A percentile compares a stretch with the other conserved stretches of the same genome.
phyloP scores from a whole-genome alignment of 2,888 invertebrate species.

The Nemapogon koenigi region DNA sequence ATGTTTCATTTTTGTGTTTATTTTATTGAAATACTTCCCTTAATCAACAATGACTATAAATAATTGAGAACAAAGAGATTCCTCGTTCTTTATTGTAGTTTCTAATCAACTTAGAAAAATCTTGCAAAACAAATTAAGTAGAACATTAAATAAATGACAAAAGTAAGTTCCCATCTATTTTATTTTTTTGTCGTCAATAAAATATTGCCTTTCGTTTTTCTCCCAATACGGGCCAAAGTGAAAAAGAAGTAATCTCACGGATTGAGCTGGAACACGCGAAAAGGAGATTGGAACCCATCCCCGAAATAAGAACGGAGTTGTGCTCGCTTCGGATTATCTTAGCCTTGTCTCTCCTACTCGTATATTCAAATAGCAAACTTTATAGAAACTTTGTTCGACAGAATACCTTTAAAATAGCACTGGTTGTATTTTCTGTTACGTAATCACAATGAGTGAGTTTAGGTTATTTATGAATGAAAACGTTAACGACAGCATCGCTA shows the following conservation, averaged over 20 bases:
- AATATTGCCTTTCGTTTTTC: constrained; percentile 32
- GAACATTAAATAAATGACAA: constrained; percentile 6
- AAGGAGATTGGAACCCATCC: constrained; percentile 42
- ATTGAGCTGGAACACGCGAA: constrained; percentile 43
- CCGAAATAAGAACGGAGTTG: constrained; percentile 28
- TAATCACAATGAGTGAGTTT: no score
- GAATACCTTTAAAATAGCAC: no score
- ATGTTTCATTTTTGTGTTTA: no score
- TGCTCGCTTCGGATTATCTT: neutral
- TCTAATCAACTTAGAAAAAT: no score
- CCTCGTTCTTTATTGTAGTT: no score
- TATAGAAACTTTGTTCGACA: no score
- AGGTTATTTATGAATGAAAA: no score
- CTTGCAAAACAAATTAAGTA: neutral
- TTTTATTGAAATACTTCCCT: no score
- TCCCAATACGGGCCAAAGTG: constrained; percentile 33
- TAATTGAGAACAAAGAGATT: no score
- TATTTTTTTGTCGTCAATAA: constrained; percentile 34
- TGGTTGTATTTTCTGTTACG: no score
- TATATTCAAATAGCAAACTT: neutral
- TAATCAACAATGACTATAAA: no score
- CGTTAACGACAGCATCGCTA: no score
- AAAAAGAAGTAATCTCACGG: constrained; percentile 39
- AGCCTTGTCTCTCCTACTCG: neutral
- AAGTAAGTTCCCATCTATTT: constrained; percentile 20